A percentile compares a stretch with the other conserved stretches of the same genome.
Evolutionary conservation across 2,113 vertebrate genomes (phyloP).

Genomic region (Lampris incognitus): DNA sequence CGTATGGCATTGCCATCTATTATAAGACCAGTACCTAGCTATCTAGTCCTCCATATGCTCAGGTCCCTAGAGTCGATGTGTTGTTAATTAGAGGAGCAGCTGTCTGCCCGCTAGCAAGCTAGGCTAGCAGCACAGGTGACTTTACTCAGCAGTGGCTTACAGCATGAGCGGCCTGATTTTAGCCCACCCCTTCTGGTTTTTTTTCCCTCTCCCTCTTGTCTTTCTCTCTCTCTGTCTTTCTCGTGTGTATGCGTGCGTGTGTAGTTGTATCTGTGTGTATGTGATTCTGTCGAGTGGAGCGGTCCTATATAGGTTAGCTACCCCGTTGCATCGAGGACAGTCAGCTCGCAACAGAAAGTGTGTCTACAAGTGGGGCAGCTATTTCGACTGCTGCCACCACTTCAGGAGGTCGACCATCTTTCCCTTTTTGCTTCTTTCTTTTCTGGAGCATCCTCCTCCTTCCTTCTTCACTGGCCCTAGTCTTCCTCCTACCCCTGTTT

Average conservation of each 20-base stretch:
- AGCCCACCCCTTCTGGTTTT: conserved; percentile 19
- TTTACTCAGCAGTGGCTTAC: conserved; percentile 76
- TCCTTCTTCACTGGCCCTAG: not conserved
- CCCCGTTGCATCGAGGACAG: conserved; percentile 78
- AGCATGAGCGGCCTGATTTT: conserved; percentile 77
- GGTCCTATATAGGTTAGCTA: conserved; percentile 78
- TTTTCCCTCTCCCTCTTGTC: conserved; percentile 27
- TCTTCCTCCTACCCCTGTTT: conserved; percentile 16
- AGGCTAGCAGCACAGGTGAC: conserved; percentile 77
- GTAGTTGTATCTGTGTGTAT: conserved; percentile 18
- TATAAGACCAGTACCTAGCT: conserved; percentile 58
- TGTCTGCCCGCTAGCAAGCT: conserved; percentile 79
- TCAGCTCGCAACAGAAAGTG: conserved; percentile 76
- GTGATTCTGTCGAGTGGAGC: conserved; percentile 55
- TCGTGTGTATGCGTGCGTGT: conserved; percentile 8
- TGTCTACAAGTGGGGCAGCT: conserved; percentile 87
- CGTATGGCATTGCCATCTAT: conserved; percentile 53
- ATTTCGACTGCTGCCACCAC: conserved; percentile 82
- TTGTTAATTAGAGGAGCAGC: conserved; percentile 80
- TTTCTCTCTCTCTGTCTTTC: conserved; percentile 31
- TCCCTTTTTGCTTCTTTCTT: conserved; percentile 65
- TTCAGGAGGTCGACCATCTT: conserved; percentile 74
- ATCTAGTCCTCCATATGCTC: conserved; percentile 74
- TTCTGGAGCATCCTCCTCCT: conserved; percentile 54
- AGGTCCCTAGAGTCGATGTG: conserved; percentile 61